phyloP scores from a whole-genome alignment of 2,113 vertebrate genomes.

The Pardalotus punctatus region DNA sequence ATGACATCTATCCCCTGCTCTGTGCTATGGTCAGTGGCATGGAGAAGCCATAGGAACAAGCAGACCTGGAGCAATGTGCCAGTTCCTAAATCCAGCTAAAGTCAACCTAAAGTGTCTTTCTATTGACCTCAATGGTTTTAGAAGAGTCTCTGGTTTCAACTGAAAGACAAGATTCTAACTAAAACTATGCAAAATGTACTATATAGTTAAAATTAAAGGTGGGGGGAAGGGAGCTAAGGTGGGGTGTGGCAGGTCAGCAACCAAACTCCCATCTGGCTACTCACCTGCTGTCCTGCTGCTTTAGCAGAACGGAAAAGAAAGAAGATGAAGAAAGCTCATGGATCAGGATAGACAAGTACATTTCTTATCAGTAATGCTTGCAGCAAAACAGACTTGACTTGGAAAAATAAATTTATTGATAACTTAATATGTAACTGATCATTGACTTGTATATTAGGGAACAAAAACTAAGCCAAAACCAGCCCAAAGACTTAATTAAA shows the following conservation, averaged over 20 bases:
- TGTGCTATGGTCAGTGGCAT: not conserved
- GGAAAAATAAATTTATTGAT: not conserved
- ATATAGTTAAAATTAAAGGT: not conserved
- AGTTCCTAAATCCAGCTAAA: not conserved
- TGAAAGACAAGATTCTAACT: not conserved
- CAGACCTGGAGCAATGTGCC: not conserved
- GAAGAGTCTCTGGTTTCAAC: not conserved
- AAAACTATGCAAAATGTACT: not conserved
- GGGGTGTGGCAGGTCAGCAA: not conserved
- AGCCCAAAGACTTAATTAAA: not conserved
- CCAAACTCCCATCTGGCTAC: not conserved
- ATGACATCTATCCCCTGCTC: not conserved
- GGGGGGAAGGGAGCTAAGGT: accelerated
- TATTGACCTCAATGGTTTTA: not conserved
- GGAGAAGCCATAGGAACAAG: not conserved
- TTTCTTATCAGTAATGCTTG: not conserved
- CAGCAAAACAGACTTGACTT: not conserved
- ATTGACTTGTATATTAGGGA: not conserved
- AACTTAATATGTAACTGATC: not conserved
- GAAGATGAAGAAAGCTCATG: not conserved
- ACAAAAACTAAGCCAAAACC: not conserved
- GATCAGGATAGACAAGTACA: not conserved
- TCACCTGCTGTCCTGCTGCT: not conserved
- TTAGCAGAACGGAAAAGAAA: not conserved
- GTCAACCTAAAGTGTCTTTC: not conserved